Conservation (phyloP, 2,888 invertebrate genomes). For the Clepsis dumicolana region DNA sequence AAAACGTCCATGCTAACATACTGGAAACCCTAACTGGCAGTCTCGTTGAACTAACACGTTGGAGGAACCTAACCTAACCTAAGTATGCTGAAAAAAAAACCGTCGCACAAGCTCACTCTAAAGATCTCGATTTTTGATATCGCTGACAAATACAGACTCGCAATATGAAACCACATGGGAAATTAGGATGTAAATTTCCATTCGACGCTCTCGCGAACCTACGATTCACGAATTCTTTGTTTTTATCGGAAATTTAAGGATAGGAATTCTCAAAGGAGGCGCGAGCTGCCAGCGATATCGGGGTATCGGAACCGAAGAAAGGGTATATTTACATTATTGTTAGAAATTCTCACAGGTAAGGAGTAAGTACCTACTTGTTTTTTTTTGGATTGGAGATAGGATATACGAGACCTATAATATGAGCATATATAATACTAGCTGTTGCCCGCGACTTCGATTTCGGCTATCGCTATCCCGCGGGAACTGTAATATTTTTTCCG, state of each 20-base stretch:
- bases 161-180: slow-evolving; percentile 74
- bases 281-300: slow-evolving; percentile 53
- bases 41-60: too few species aligned
- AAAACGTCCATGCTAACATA: too few species aligned
- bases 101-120: neutral
- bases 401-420: too few species aligned
- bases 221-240: slow-evolving; percentile 81
- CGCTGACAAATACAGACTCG: slow-evolving; percentile 73
- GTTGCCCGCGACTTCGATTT: too few species aligned
- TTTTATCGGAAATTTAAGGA: slow-evolving; percentile 82
- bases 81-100: neutral
- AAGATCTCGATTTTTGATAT: slow-evolving; percentile 66
- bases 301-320: slow-evolving; percentile 3
- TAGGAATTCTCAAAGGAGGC: slow-evolving; percentile 67
- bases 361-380: neutral
- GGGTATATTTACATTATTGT: slow-evolving; percentile 10
- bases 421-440: neutral
- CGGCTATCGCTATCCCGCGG: too few species aligned
- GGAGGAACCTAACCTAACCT: neutral
- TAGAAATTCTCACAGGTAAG: neutral
- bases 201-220: slow-evolving; percentile 74
- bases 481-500: too few species aligned
- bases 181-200: slow-evolving; percentile 86
- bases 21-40: too few species aligned
- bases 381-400: neutral